Evolutionary conservation across 2,797 vertebrate species (phyloP), one percentile per base, ranked within the genome.

Genomic region (Sebastes goodei): DNA sequence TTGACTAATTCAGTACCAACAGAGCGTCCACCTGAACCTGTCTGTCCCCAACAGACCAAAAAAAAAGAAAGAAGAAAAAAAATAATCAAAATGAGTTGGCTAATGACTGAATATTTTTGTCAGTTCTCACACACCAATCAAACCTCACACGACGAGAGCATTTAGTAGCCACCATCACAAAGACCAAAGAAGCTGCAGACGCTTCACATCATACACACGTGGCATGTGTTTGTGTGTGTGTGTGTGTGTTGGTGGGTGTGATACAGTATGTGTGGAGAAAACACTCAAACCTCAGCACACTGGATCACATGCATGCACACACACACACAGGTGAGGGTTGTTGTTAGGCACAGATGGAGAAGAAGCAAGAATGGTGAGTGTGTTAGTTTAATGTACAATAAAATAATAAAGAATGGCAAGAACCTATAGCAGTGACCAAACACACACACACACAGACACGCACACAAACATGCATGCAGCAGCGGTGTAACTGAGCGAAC

Each of bases 11-110:
- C 4, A 46, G 17, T n/a, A 5, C 46, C 42, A 65, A 70, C 21
- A 60, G 30, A 64, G 23, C 21, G 27, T 81, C 94, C 94, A 93
- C 94, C 93, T 94, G 94, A 95, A 92, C 94, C 90, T 83, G 92
- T 78, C 87, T 78, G 87, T 92, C 90, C 86, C 84, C 87, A 89
- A 90, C 80, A 86, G 21, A 93, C 89, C 85, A 78, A 10, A 52
- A 10, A n/a, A n/a, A 85, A 77, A 60, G 71, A 85, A 83, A 81
- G 66, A 66, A 82, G 42, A 59, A 30, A 7, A 77, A 60, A 76
- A 70, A 76, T 61, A 80, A 79, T 80, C 6, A 76, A 82, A 87
- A 92, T 88, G 86, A 91, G 74, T 88, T 86, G 86, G 80, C 83
- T 88, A 42, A 91, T 91, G 91, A 86, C 63, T 46, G 42, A 46